phyloP scores from a whole-genome alignment of 30 jellyfish, hydroid and myxozoan species.

The Rhopilema esculentum region DNA sequence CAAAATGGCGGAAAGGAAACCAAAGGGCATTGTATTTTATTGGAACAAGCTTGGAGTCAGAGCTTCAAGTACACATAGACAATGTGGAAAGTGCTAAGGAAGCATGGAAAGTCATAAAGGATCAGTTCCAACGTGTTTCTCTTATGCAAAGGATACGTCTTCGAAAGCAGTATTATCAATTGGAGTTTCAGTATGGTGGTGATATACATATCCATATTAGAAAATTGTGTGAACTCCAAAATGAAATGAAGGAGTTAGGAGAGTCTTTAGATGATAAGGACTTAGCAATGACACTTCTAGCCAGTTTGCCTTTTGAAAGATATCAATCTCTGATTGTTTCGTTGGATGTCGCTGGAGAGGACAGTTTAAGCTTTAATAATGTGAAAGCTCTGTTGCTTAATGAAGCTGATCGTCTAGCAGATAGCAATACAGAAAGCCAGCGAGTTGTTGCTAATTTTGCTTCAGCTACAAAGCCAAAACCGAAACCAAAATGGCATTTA shows the following conservation, averaged over 20 bases:
- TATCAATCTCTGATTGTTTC: constrained; percentile 45
- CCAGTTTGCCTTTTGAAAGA: constrained; percentile 44
- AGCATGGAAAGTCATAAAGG: constrained; percentile 45
- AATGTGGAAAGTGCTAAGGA: constrained; percentile 22
- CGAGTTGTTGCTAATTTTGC: no score
- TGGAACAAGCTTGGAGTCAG: constrained; percentile 40
- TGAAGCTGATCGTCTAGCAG: constrained; percentile 36
- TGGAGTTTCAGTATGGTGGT: constrained; percentile 47
- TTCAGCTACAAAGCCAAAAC: no score
- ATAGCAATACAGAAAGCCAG: background rate
- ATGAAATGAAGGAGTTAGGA: constrained; percentile 48
- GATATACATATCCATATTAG: constrained; percentile 23
- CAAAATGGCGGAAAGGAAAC: constrained; percentile 45
- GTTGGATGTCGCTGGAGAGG: constrained; percentile 57
- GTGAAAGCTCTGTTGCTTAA: constrained; percentile 34
- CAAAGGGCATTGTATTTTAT: constrained; percentile 47
- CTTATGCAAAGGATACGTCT: constrained; percentile 40
- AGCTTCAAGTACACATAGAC: constrained; percentile 45
- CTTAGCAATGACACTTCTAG: constrained; percentile 40
- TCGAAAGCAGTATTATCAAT: constrained; percentile 31
- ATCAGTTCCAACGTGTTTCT: constrained; percentile 55
- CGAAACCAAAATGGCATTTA: no score
- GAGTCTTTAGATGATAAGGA: constrained; percentile 53
- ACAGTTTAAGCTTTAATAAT: constrained; percentile 8
- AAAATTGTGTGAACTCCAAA: constrained; percentile 46